Conservation (phyloP, 2,113 vertebrate genomes). For the Edolisoma coerulescens region DNA sequence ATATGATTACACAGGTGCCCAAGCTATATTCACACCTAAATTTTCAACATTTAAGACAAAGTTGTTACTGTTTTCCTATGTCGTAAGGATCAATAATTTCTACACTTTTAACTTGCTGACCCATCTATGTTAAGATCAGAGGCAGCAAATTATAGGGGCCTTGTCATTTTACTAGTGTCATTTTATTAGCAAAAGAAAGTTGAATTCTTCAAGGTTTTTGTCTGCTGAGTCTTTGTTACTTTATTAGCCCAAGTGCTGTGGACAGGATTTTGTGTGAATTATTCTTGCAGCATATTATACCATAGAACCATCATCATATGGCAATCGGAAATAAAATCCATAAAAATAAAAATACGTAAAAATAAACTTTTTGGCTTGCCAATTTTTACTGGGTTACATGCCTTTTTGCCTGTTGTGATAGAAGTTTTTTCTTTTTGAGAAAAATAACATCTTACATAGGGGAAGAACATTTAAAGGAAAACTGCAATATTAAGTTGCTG, state of each 20-base stretch:
- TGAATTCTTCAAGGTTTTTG: not conserved
- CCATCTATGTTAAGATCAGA: not conserved
- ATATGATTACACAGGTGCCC: not conserved
- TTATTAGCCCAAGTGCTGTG: not conserved
- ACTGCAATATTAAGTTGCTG: not conserved
- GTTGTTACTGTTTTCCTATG: not conserved
- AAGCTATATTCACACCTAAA: not conserved
- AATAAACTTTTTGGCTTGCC: slow-evolving; percentile 62
- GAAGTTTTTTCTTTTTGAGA: slow-evolving; percentile 1
- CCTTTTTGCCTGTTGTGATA: slow-evolving; percentile 18
- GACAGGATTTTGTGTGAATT: slow-evolving; percentile 39
- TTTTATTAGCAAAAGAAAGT: slow-evolving; percentile 14
- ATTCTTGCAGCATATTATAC: not conserved
- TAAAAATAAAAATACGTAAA: not conserved
- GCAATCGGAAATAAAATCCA: slow-evolving; percentile 50
- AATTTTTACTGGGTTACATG: slow-evolving; percentile 55
- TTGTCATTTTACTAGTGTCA: not conserved
- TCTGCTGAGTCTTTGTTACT: slow-evolving; percentile 24
- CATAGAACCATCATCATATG: slow-evolving; percentile 34
- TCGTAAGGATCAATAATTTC: slow-evolving; percentile 6
- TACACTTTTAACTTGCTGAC: not conserved
- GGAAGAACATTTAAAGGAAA: slow-evolving; percentile 46
- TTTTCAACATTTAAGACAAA: slow-evolving; percentile 7
- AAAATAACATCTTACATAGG: not conserved
- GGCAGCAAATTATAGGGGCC: not conserved